Conservation (phyloP, 2,888 invertebrate genomes). For the Thalpophila matura region DNA sequence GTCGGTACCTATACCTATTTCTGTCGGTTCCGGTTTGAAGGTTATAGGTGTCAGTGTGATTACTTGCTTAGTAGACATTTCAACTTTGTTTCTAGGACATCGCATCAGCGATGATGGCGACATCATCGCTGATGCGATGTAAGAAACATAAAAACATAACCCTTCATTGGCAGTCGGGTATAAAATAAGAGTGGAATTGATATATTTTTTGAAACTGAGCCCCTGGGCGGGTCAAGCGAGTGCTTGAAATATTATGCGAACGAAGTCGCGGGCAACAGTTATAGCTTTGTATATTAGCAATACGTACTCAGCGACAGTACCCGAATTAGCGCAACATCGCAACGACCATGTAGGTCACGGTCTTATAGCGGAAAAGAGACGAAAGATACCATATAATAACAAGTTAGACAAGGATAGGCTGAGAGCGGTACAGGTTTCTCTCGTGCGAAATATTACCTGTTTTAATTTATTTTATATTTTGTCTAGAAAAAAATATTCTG, state of each 20-base stretch:
- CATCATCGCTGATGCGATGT: too few species aligned
- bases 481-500: neutral
- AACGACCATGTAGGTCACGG: slow-evolving; percentile 84
- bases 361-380: slow-evolving; percentile 66
- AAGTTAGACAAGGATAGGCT: slow-evolving; percentile 61
- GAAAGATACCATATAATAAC: slow-evolving; percentile 35
- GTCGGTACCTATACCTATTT: too few species aligned
- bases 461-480: slow-evolving; percentile 26
- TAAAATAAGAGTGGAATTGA: too few species aligned
- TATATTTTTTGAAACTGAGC: too few species aligned
- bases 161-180: too few species aligned
- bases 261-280: neutral
- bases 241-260: slow-evolving; percentile 1
- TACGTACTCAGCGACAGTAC: slow-evolving; percentile 67
- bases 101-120: too few species aligned
- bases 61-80: too few species aligned
- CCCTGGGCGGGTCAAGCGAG: neutral
- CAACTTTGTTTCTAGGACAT: too few species aligned
- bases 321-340: slow-evolving; percentile 80
- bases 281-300: slow-evolving; percentile 23
- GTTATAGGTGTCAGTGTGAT: too few species aligned
- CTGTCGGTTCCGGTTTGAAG: too few species aligned
- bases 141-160: too few species aligned
- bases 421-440: slow-evolving; percentile 51
- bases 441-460: slow-evolving; percentile 47